These are phyloP conservation scores for Hartigia nigra DNA, from an alignment of 2,888 invertebrate genomes.

Conservation along the genomic window DNA sequence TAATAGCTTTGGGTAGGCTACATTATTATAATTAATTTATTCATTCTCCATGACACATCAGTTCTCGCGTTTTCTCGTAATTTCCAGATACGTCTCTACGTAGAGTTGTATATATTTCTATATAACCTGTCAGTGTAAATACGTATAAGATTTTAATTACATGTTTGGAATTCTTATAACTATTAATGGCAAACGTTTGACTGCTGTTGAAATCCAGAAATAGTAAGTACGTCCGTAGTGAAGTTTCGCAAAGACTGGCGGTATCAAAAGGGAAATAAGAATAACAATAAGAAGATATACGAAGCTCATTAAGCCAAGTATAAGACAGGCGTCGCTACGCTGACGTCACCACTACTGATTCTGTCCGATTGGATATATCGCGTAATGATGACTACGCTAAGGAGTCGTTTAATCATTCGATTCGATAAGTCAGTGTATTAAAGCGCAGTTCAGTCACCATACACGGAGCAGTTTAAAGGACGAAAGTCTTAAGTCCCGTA, in stretches of 20 bases:
- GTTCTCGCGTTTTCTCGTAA: background rate
- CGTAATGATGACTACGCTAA: background rate
- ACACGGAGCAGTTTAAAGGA: background rate
- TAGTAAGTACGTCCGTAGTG: background rate
- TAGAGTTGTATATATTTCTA: background rate
- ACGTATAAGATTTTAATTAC: background rate
- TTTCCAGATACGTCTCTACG: background rate
- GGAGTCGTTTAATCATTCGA: background rate
- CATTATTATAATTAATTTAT: background rate
- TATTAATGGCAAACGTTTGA: background rate
- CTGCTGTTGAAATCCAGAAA: background rate
- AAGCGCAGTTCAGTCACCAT: background rate
- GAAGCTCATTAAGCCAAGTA: background rate
- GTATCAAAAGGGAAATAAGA: background rate
- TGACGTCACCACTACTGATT: background rate
- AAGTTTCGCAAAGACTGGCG: background rate
- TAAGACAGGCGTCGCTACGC: background rate
- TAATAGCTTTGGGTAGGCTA: background rate
- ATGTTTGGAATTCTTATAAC: background rate
- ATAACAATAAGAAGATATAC: background rate
- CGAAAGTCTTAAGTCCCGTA: background rate
- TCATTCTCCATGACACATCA: background rate
- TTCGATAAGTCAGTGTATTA: background rate
- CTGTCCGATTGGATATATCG: background rate
- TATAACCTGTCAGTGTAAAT: background rate